These are phyloP conservation scores for Ptilonorhynchus violaceus DNA, from an alignment of 2,113 vertebrate species.

Conservation along the genomic window DNA sequence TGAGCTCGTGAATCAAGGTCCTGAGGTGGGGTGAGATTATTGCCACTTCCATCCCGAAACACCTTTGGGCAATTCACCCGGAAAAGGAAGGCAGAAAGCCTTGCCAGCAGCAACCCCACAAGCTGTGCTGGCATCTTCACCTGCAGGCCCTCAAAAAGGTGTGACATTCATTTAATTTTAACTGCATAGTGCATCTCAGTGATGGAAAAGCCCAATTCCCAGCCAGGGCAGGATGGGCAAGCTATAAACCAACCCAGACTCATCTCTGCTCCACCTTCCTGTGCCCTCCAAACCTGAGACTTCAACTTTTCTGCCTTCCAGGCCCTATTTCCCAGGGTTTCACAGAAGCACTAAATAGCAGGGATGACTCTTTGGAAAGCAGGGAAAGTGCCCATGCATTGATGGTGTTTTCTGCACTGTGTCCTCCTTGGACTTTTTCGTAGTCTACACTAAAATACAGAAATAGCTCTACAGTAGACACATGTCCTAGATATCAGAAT, in stretches of 20 bases:
- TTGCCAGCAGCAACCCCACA: background rate
- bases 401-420: background rate
- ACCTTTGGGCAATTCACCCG: background rate
- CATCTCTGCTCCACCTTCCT: background rate
- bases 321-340: background rate
- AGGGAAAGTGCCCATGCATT: background rate
- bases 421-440: background rate
- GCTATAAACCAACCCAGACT: background rate
- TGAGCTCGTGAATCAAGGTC: background rate
- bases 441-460: background rate
- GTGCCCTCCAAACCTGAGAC: background rate
- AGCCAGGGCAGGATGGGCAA: background rate
- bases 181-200: background rate
- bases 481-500: background rate
- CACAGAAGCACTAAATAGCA: background rate
- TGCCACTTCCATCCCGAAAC: background rate
- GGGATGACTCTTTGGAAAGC: background rate
- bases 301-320: background rate
- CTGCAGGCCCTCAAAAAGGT: background rate
- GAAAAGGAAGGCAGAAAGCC: background rate
- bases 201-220: background rate
- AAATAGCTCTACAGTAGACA: background rate
- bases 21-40: background rate
- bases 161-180: background rate
- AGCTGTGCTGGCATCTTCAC: background rate